phyloP scores from a whole-genome alignment of 2,797 vertebrate genomes.

The Megalops cyprinoides region DNA sequence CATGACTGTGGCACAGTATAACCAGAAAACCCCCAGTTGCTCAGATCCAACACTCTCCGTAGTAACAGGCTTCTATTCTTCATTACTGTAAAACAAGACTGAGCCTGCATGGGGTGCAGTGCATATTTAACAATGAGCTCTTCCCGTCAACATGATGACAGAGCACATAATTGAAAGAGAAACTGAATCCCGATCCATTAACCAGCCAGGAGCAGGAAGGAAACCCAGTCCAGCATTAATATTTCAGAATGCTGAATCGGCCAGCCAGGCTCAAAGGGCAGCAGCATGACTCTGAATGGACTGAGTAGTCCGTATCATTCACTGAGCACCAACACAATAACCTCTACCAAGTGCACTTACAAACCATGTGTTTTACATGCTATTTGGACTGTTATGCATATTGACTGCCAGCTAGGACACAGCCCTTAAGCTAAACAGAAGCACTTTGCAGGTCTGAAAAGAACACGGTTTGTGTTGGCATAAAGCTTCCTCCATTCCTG shows the following conservation, averaged over 20 bases:
- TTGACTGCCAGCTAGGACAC: not conserved
- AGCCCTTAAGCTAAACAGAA: not conserved
- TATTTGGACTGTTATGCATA: constrained; percentile 1
- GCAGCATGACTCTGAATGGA: not conserved
- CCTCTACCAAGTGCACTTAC: not conserved
- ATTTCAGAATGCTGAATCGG: constrained; percentile 30
- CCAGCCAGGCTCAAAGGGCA: constrained; percentile 13
- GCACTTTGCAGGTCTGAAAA: not conserved
- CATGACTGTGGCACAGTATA: not conserved
- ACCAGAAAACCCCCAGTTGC: no score
- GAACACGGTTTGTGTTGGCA: not conserved
- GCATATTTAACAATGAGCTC: not conserved
- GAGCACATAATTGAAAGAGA: not conserved
- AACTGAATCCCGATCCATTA: constrained; percentile 7
- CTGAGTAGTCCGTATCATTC: not conserved
- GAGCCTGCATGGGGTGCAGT: not conserved
- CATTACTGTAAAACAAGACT: not conserved
- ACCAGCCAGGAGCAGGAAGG: constrained; percentile 15
- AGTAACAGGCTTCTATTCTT: no score
- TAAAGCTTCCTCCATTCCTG: not conserved
- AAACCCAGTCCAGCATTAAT: constrained; percentile 30
- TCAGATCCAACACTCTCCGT: no score
- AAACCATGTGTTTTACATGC: not conserved
- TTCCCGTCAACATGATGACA: not conserved
- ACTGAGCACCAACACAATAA: not conserved